Percentiles rank a stretch among this genome's conserved stretches.
Conservation (phyloP, 2,888 invertebrate species). For the Chrysomela aeneicollis region DNA sequence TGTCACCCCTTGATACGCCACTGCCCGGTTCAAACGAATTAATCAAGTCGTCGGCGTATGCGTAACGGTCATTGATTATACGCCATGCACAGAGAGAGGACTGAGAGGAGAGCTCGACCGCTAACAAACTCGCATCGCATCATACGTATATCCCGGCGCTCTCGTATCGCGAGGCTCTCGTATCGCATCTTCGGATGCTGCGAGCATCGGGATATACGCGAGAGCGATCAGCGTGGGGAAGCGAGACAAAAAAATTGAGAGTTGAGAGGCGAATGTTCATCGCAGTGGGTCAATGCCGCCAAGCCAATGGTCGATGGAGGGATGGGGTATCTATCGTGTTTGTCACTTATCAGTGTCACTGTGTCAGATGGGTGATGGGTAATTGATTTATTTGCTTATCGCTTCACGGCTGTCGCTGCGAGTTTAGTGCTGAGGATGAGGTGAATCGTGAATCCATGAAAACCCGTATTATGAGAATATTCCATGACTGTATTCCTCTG, state of each 20-base stretch:
- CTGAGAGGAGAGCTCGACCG: no score
- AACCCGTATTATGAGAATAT: no score
- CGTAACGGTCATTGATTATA: constrained; percentile 23
- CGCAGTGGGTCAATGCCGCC: neutral
- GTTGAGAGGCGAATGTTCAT: neutral
- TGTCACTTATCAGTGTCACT: neutral
- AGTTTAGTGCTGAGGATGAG: neutral
- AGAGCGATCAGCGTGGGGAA: neutral
- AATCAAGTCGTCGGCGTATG: constrained; percentile 17
- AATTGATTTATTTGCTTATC: neutral
- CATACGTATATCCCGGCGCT: neutral
- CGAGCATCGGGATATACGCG: neutral
- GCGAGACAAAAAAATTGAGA: neutral
- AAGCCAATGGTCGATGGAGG: neutral
- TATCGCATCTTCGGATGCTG: neutral
- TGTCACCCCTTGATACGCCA: neutral
- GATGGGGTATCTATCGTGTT: neutral
- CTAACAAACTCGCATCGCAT: constrained; percentile 10
- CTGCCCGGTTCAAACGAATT: constrained; percentile 14
- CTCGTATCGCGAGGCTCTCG: no score
- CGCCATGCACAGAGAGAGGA: constrained; percentile 7
- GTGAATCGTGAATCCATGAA: no score
- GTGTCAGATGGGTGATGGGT: neutral
- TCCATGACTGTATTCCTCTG: no score
- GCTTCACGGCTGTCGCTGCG: neutral